A percentile compares a stretch with the other conserved stretches of the same genome.
Evolutionary conservation across 2,888 invertebrate species (phyloP).

Genomic region (Andrena bicolor): DNA sequence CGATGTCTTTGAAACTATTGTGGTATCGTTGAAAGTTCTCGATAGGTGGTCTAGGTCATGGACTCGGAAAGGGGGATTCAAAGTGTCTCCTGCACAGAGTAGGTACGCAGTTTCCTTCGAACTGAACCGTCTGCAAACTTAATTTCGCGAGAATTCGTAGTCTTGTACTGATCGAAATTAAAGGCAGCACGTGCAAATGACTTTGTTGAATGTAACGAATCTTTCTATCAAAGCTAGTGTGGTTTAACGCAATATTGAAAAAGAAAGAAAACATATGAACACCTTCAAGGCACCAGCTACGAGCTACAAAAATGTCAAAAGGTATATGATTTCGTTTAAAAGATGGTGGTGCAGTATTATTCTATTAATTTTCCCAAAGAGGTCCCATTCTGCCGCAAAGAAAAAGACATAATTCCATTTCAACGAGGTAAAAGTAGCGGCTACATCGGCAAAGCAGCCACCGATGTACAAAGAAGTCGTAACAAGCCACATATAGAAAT

Average conservation of each 20-base stretch:
- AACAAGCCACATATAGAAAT: neutral
- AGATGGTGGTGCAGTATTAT: neutral
- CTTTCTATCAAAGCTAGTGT: no score
- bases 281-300: neutral
- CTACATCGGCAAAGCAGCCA: neutral
- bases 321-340: neutral
- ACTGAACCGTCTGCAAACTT: neutral
- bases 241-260: neutral
- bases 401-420: neutral
- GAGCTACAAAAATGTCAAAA: neutral
- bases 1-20: slow-evolving; percentile 6
- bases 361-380: neutral
- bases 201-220: no score
- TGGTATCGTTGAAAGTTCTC: slow-evolving; percentile 10
- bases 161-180: no score
- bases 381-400: neutral
- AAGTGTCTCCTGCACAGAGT: neutral
- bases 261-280: neutral
- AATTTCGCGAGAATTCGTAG: neutral
- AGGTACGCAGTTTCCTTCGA: neutral
- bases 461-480: slow-evolving; percentile 5
- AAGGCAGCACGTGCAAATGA: no score
- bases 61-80: neutral
- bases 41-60: slow-evolving; percentile 24
- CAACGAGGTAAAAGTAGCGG: neutral